Base-by-base conservation (phyloP, 2,888 invertebrate species). In the Himalopsyche kuldschensis region DNA sequence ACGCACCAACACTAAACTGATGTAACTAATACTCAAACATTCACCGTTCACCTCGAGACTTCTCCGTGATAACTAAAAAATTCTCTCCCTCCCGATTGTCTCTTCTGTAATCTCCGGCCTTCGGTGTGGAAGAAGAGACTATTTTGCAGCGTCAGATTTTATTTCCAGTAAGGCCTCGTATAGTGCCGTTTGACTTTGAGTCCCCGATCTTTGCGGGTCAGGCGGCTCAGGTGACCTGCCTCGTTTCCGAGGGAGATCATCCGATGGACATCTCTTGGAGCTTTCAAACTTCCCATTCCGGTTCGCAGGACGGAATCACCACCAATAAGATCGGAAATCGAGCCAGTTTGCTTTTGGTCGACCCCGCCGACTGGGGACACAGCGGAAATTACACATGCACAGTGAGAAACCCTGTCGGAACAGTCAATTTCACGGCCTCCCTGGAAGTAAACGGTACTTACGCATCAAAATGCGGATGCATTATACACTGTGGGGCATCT, bases 151-250 rank as follows among this genome's bases (percentile, higher is more conserved):
- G 78, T 81, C 32, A 84, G 80, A 77, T 86, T 86, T 85, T 91
- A 88, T 91, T 94, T 94, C 90, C 94, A 96, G 96, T 96, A 89
- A 93, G 94, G 88, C 96, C 96, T 86, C 95, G 96, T 93, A 95
- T 96, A 88, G 93, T 94, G 87, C 94, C 95, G 86, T 96, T 96
- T 88, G 93, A 94, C 88, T 96, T 96, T 89, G 95, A 95, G 86
- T 94, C 94, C 86, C 92, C 94, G 80, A 91, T 93, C 77, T 95
- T 95, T 89, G 94, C 94, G 86, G 94, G 95, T 88, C 95, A 96
- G 90, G 92, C 94, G 89, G 94, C 94, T 83, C 93, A 94, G 87
- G 92, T 94, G 27, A 94, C 93, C 81, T 95, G 95, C 88, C 92
- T 94, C 84, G 93, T 94, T 84, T 92, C 93, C 83, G 95, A 95